phyloP scores from a whole-genome alignment of 1,140 invertebrate genomes.

The Marisa cornuarietis region DNA sequence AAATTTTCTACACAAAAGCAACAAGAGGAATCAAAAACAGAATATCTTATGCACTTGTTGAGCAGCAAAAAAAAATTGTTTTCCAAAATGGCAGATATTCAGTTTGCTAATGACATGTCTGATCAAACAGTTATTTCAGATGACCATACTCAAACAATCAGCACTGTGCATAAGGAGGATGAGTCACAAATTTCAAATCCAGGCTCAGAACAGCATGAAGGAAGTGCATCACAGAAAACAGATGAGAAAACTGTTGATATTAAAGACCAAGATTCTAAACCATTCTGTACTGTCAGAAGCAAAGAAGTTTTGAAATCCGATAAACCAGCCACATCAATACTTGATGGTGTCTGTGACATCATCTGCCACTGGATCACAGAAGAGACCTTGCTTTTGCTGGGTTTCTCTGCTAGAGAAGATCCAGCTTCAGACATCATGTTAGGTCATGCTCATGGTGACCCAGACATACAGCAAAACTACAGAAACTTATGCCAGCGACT shows the following conservation, averaged over 20 bases:
- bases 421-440: too few species aligned
- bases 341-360: conserved; percentile 14
- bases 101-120: conserved; percentile 5
- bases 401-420: neutral
- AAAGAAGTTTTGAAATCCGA: too few species aligned
- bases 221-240: too few species aligned
- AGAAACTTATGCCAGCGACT: conserved; percentile 30
- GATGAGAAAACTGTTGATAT: too few species aligned
- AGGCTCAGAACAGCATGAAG: too few species aligned
- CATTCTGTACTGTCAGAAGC: too few species aligned
- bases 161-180: too few species aligned
- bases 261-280: too few species aligned
- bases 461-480: conserved; percentile 32
- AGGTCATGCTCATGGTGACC: neutral
- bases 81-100: conserved; percentile 36
- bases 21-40: conserved; percentile 28
- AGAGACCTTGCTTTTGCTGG: conserved; percentile 23
- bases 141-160: too few species aligned
- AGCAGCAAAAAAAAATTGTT: conserved; percentile 37
- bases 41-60: conserved; percentile 36
- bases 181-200: too few species aligned
- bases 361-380: conserved; percentile 28
- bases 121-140: too few species aligned
- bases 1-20: conserved; percentile 12
- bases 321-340: neutral